Base-by-base conservation (phyloP, 2,797 vertebrate genomes). In the Acanthurus tractus region DNA sequence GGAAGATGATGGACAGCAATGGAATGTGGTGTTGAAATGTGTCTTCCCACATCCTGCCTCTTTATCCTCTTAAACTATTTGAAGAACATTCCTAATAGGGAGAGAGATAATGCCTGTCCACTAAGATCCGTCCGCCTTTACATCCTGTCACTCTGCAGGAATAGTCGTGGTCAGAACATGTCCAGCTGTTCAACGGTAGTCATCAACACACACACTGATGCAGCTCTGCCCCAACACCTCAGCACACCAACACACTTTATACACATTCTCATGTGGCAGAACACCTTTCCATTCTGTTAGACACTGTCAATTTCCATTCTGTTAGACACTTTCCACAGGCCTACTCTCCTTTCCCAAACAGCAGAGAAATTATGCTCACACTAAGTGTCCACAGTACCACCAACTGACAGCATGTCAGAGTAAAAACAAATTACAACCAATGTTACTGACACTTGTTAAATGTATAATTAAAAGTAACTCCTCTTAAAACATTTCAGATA, bases 131-230 rank as follows among this genome's bases (percentile, higher is more conserved):
- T 63, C 52, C 15, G 25, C 57, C 22, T 82, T 66, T 75, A 36
- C 29, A 48, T 7, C 40, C 29, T 55, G 62, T 81, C 45, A 73
- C 17, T 57, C 59, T 54, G 50, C 44, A 12, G 38, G 8, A 72
- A 53, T 14, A 70, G 11, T 8, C 13, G 11, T 12, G 29, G 36
- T 34, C 17, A 36, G 22, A 55, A 45, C 75, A 82, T 72, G 57
- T 77, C 74, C 85, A 88, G 81, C 88, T 91, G 83, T 82, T 77
- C 49, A 50, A 1, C 15, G 61, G 52, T 5, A 64, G 23, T 20
- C 46, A 55, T 68, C 20, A 20, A 12, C 68, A 44, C 42, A 23
- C 46, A 68, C 57, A 42, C 38, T 3, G 23, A 57, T 22, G 13
- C 46, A 42, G 2, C 14, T 48, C 5, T 46, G 57, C 45, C 2